Conservation (phyloP, 1,140 invertebrate genomes). For the Drosophila ficusphila region DNA sequence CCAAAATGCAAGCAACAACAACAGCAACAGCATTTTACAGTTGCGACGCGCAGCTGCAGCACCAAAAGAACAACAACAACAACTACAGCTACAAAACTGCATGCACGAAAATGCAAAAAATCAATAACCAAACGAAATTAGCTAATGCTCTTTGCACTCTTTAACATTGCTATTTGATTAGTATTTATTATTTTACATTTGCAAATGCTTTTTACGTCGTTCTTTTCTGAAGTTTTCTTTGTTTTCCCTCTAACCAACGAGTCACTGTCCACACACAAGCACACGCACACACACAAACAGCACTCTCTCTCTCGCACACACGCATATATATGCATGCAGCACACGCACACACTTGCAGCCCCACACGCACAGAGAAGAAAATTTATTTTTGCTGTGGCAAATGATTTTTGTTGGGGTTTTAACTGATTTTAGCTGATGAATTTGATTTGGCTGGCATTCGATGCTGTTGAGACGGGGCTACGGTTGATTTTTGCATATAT, state of each 20-base stretch:
- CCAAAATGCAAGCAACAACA: constrained; percentile 53
- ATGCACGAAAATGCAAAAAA: constrained; percentile 68
- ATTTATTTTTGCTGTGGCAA: constrained; percentile 30
- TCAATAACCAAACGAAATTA: constrained; percentile 65
- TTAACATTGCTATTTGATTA: constrained; percentile 6
- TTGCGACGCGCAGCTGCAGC: constrained; percentile 71
- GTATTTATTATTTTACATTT: constrained; percentile 21
- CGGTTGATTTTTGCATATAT: constrained; percentile 25
- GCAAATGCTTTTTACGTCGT: constrained; percentile 76
- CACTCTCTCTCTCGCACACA: constrained; percentile 28
- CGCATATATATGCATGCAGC: constrained; percentile 39
- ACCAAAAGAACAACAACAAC: constrained; percentile 54
- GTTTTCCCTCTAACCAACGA: constrained; percentile 73
- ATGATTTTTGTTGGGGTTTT: constrained; percentile 36
- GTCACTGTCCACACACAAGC: constrained; percentile 64
- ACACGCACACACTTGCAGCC: constrained; percentile 19
- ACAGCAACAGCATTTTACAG: constrained; percentile 59
- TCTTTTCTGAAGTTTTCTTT: constrained; percentile 80
- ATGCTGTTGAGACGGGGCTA: constrained; percentile 27
- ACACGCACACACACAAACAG: constrained; percentile 2
- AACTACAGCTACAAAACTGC: constrained; percentile 60
- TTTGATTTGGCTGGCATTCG: constrained; percentile 28
- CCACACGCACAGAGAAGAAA: constrained; percentile 52
- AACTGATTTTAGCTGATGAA: constrained; percentile 20
- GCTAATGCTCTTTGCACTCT: constrained; percentile 27